These are phyloP conservation scores for Azemiops feae DNA, from an alignment of 2,113 vertebrate genomes.

Conservation along the genomic window DNA sequence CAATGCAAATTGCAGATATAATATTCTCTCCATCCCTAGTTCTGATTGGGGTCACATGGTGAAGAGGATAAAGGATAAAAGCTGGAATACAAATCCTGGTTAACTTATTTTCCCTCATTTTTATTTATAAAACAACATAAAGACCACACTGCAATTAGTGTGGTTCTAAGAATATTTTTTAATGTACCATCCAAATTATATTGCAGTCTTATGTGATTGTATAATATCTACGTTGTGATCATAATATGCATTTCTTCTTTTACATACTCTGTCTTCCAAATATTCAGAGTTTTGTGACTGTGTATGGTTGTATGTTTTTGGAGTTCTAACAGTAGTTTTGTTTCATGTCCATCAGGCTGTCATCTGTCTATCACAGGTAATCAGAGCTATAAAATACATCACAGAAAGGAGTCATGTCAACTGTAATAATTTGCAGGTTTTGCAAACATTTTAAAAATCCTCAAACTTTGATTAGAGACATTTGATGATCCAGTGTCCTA, in stretches of 20 bases:
- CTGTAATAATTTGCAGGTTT: background rate
- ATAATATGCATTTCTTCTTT: no score
- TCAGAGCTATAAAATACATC: no score
- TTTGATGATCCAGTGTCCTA: background rate
- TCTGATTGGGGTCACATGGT: no score
- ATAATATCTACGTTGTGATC: background rate
- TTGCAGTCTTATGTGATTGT: background rate
- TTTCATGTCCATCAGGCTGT: background rate
- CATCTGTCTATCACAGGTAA: background rate
- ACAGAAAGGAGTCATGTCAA: background rate
- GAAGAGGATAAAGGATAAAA: background rate
- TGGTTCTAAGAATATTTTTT: background rate
- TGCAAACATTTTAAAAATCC: background rate
- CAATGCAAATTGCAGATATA: background rate
- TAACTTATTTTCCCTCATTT: background rate
- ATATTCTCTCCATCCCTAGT: no score
- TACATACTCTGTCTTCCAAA: background rate
- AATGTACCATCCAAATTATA: background rate
- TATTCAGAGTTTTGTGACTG: background rate
- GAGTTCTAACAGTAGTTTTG: background rate
- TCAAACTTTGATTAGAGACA: background rate
- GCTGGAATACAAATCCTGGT: background rate
- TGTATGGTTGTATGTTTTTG: background rate
- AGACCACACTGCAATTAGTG: background rate
- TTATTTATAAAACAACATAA: background rate